phyloP scores from a whole-genome alignment of 2,113 vertebrate species.

The Ochotona curzoniae region DNA sequence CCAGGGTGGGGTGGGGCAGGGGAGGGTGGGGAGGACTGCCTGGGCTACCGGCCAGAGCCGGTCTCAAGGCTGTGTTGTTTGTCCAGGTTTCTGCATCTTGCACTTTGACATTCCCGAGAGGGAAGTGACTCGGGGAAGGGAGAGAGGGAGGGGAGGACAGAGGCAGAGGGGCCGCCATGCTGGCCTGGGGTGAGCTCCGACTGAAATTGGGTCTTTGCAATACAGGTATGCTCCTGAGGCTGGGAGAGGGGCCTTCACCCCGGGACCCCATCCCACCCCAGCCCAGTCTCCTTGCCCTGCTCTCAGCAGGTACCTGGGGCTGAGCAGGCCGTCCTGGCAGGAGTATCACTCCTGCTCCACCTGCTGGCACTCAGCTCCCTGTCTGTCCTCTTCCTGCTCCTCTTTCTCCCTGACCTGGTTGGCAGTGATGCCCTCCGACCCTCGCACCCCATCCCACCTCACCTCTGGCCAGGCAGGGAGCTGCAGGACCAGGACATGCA shows the following conservation, averaged over 20 bases:
- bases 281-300: not conserved
- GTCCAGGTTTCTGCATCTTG: conserved; percentile 77
- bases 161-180: not conserved
- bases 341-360: not conserved
- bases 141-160: not conserved
- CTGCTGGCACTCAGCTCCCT: not conserved
- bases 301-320: not conserved
- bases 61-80: conserved; percentile 67
- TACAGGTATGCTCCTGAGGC: not conserved
- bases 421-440: not conserved
- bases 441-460: not conserved
- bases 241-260: not conserved
- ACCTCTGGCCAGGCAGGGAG: not conserved
- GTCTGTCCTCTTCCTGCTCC: not conserved
- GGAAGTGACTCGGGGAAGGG: conserved; percentile 49
- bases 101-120: conserved; percentile 79
- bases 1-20: conserved; percentile 37
- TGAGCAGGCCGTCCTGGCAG: not conserved
- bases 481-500: not conserved
- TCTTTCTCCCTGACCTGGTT: not conserved
- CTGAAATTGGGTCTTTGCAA: conserved; percentile 42
- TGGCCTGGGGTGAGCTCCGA: not conserved
- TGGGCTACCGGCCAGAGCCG: conserved; percentile 59
- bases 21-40: conserved; percentile 16
- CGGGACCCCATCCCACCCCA: not conserved